A percentile compares a stretch with the other conserved stretches of the same genome.
Conservation (phyloP, 2,113 vertebrate genomes). For the Halcyon senegalensis region DNA sequence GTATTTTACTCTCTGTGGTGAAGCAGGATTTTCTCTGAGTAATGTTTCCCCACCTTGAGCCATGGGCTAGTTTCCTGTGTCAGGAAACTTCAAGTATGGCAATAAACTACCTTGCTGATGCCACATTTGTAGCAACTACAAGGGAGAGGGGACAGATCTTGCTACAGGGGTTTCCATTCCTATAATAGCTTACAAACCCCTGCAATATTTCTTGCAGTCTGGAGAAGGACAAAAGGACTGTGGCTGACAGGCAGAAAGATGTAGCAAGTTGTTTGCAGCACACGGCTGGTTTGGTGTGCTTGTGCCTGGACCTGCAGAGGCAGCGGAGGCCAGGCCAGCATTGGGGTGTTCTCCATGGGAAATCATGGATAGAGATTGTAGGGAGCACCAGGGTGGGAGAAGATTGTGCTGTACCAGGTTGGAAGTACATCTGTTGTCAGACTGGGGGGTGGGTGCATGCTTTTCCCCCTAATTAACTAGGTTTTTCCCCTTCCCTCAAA, state of each 20-base stretch:
- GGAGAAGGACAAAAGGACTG: background rate
- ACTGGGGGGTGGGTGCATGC: background rate
- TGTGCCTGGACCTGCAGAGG: no score
- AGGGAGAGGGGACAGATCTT: no score
- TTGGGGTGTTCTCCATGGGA: rapidly evolving
- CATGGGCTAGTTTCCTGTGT: rapidly evolving
- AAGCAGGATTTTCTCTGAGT: background rate
- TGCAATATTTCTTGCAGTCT: background rate
- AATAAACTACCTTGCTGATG: background rate
- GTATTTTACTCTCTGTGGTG: background rate
- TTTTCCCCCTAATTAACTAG: background rate
- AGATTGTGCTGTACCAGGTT: rapidly evolving
- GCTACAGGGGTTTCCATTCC: rapidly evolving
- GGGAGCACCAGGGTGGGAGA: rapidly evolving
- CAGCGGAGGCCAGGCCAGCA: rapidly evolving
- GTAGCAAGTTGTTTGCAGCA: rapidly evolving
- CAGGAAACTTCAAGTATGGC: background rate
- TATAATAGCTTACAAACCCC: rapidly evolving
- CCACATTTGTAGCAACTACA: background rate
- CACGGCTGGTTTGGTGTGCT: rapidly evolving
- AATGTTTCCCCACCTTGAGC: background rate
- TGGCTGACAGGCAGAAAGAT: background rate
- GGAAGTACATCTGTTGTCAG: background rate
- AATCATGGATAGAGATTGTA: rapidly evolving
- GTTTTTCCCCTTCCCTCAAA: background rate